phyloP scores from a whole-genome alignment of 2,113 vertebrate genomes.

The Anarrhichthys ocellatus region DNA sequence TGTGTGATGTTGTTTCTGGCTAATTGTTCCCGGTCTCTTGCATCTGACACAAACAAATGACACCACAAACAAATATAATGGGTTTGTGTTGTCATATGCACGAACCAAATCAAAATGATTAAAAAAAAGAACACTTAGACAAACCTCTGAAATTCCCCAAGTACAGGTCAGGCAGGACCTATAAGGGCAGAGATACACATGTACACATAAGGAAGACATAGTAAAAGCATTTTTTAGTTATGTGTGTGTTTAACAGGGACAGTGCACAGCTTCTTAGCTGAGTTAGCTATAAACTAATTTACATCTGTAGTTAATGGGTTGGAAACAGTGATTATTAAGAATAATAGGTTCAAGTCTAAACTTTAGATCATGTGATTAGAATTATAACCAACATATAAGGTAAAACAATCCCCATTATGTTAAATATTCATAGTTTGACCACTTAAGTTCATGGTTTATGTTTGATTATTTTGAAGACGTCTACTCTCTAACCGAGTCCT shows the following conservation, averaged over 20 bases:
- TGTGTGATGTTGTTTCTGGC: constrained; percentile 94
- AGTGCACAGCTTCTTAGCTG: background rate
- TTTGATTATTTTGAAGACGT: too few species aligned
- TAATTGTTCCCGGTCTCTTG: constrained; percentile 90
- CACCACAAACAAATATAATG: background rate
- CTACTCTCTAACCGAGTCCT: background rate
- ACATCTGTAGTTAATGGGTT: background rate
- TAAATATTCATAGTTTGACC: background rate
- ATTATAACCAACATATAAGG: background rate
- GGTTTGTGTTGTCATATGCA: background rate
- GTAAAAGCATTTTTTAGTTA: background rate
- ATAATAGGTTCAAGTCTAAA: background rate
- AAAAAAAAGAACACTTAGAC: constrained; percentile 9
- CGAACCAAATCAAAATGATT: background rate
- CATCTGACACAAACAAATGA: constrained; percentile 81
- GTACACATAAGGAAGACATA: background rate
- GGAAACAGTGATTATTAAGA: background rate
- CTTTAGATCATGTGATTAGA: background rate
- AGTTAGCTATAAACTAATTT: background rate
- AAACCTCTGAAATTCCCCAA: constrained; percentile 97
- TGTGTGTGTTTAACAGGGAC: background rate
- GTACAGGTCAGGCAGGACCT: constrained; percentile 95
- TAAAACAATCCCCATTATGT: background rate
- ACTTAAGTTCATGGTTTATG: background rate
- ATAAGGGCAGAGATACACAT: background rate